Evolutionary conservation across 2,888 invertebrate species (phyloP).

Genomic region (Argyra leucocephala): DNA sequence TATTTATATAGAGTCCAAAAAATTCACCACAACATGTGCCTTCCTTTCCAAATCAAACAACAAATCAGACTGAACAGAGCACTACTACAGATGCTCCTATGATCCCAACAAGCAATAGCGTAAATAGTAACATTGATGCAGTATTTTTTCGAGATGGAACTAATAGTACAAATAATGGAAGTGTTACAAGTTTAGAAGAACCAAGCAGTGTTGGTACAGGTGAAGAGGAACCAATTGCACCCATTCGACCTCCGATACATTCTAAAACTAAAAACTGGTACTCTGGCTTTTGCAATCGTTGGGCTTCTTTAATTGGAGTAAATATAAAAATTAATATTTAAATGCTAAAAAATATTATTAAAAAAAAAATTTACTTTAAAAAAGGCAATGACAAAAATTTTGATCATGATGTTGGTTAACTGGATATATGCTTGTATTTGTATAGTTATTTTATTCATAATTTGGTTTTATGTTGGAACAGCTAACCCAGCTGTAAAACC

Average conservation of each 20-base stretch:
- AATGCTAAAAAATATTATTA: no score
- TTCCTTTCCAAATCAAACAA: conserved; percentile 26
- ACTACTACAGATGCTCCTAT: conserved; percentile 18
- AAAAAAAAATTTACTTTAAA: conserved; percentile 18
- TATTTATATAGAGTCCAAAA: conserved; percentile 32
- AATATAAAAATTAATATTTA: no score
- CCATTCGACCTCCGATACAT: conserved; percentile 60
- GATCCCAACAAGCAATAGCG: conserved; percentile 17
- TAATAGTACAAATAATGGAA: conserved; percentile 29
- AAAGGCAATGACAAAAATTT: conserved; percentile 74
- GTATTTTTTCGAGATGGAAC: conserved; percentile 28
- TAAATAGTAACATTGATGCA: conserved; percentile 23
- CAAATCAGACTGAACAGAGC: conserved; percentile 20
- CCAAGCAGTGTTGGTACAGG: conserved; percentile 33
- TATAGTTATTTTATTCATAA: conserved; percentile 66
- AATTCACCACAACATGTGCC: conserved; percentile 40
- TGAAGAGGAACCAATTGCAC: conserved; percentile 47
- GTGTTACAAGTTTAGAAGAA: conserved; percentile 27
- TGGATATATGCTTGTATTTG: conserved; percentile 86
- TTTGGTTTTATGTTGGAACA: conserved; percentile 91
- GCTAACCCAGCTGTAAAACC: conserved; percentile 93
- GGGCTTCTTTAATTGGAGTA: conserved; percentile 85
- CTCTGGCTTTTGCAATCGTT: conserved; percentile 84
- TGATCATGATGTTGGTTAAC: conserved; percentile 87
- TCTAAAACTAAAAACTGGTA: conserved; percentile 93